phyloP scores from a whole-genome alignment of 2,797 vertebrate genomes.

The Mormyrus hasselquistii region DNA sequence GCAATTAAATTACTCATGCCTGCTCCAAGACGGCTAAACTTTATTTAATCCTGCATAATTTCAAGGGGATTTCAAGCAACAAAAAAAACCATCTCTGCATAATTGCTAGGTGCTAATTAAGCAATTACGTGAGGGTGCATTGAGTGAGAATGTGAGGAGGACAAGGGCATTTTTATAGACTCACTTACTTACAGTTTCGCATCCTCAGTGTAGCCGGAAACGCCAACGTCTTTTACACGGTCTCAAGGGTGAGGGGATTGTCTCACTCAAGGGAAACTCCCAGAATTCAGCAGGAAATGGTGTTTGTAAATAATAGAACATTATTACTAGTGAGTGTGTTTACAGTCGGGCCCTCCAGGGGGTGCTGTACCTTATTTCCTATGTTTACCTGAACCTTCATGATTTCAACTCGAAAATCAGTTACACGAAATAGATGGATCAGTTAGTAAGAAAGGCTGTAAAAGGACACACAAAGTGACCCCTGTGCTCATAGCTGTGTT shows the following conservation, averaged over 20 bases:
- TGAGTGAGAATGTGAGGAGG: conserved; percentile 36
- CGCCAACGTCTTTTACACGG: neutral
- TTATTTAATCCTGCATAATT: conserved; percentile 75
- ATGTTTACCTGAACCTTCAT: neutral
- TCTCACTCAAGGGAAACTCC: neutral
- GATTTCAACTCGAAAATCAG: neutral
- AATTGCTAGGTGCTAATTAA: conserved; percentile 68
- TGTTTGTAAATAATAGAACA: neutral
- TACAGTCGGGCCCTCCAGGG: neutral
- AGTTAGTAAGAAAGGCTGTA: neutral
- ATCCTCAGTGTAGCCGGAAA: neutral
- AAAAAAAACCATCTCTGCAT: conserved; percentile 59
- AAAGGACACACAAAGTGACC: neutral
- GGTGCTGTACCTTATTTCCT: neutral
- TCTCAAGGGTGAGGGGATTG: neutral
- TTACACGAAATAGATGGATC: neutral
- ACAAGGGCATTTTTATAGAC: neutral
- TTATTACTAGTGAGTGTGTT: neutral
- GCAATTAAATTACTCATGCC: conserved; percentile 77
- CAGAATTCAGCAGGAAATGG: neutral
- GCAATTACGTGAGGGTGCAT: conserved; percentile 60
- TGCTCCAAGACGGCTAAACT: conserved; percentile 67
- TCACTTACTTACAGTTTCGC: neutral
- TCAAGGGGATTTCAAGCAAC: conserved; percentile 68
- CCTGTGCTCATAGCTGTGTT: neutral